Base-by-base conservation (phyloP, 2,888 invertebrate genomes). In the Euplagia quadripunctaria region DNA sequence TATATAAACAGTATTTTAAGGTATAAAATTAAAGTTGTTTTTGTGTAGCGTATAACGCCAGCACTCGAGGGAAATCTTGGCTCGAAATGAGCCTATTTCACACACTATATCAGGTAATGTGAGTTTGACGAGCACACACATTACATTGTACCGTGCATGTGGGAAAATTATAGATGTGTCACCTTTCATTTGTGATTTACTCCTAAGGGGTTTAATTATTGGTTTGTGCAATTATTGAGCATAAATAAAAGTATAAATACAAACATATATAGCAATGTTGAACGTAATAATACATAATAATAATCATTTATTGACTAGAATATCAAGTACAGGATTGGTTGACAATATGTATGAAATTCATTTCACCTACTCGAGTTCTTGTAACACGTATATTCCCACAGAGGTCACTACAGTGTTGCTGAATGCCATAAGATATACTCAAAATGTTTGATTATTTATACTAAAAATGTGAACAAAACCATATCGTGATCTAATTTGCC, bases 61-160 rank as follows among this genome's bases (percentile, higher is more conserved):
- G 46, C 6, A 65, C 83, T 67, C 83, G 1, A 1, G 81, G 83
- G 83, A 85, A 83, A 84, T 84, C 69, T 75, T 7, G 20, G 69
- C 71, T 67, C 73, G 68, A 77, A 82, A 83, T 79, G 74, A 83
- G 74, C 69, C 74, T 55, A 71, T 70, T 70, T 71, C 63, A 51
- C 75, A 72, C 75, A 55, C 49, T 66, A 63, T 79, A 69, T 49
- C 73, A 55, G 49, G 69, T 73, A 75, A 79, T 76, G 69, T 58
- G 41, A 58, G 73, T 61, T 65, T 70, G 42, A 70, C 42, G 73
- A 73, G 65, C 58, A 14, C 14, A 11, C 55, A 7, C 43, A 64
- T 64, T 49, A 43, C 46, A 63, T 12, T 65, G 11, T 12, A 43
- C 43, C 4, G 43, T 68, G 43, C 1, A n/a, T 0, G 8, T 41